Evolutionary conservation across 2,888 invertebrate genomes (phyloP), one percentile per base, ranked within the genome.

Genomic region (Brenthis daphne): DNA sequence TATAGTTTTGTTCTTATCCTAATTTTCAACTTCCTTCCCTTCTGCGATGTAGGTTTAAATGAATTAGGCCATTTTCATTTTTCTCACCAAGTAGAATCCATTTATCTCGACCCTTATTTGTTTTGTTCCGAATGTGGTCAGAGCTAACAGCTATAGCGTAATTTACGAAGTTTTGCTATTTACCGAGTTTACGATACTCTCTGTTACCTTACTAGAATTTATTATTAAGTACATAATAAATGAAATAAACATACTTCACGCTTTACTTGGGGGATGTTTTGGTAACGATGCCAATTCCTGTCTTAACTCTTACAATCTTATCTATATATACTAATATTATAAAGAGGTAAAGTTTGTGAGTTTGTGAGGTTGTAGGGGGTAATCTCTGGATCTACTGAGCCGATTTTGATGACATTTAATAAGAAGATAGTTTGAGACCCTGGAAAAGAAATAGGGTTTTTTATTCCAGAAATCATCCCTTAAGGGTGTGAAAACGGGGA

Each of bases 121-220:
- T 57, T 58, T 29, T 58, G 58, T 48, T n/a, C 48, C 24, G 29
- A 58, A 58, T 48, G 48, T 48, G 48, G 58, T 48, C 58, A 2
- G 11, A 47, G 24, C 47, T 29, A n/a, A 0, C 5, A 47, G 24
- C 47, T 29, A n/a, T n/a, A 48, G 24, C 5, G 29, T 58, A 29
- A 48, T 58, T n/a, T 48, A 48, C 58, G 24, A 58, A 58, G 48
- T 58, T 58, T 29, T 2, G 48, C 58, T 58, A 58, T 58, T 58
- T 48, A 48, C 58, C n/a, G 11, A 29, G 48, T 48, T 58, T 48
- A 58, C 48, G 58, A 11, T 24, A 29, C 47, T 14, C 29, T 5
- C 14, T n/a, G 56, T 8, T 56, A 56, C 56, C 56, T 58, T 8
- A 11, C 58, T 12, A 48, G 29, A 58, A 29, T 58, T 58, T 58